Evolutionary conservation across 2,797 vertebrate genomes (phyloP), one percentile per base, ranked within the genome.

Genomic region (Gymnothorax reevesii): DNA sequence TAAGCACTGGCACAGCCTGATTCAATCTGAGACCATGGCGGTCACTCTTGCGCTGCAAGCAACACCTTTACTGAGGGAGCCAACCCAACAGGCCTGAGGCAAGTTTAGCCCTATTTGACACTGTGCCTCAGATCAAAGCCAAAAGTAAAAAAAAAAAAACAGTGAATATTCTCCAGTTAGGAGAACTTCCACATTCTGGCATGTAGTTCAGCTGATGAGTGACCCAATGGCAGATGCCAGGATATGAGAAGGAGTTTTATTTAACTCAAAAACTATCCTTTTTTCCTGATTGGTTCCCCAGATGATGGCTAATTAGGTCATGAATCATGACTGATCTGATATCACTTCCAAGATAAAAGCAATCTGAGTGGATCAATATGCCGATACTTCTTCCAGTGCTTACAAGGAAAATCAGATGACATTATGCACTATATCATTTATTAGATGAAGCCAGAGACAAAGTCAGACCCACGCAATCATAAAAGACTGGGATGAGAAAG

Each of bases 371-470:
- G 57, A 42, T 83, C 57, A 33, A 15, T 57, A 83, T 27, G 57
- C 13, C 25, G 20, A 83, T 52, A 60, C 13, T 27, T n/a, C 69
- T 73, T 60, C 10, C 57, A 54, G 22, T 27, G 15, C 57, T 62
- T 83, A 59, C 27, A n/a, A 15, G 57, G 22, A 25, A 60, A 83
- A 60, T 83, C n/a, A 60, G n/a, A 83, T 83, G 60, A 60, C 4
- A 15, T 17, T 42, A 42, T 42, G 33, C 3, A 3, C 17, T 15
- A 9, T 25, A 15, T 59, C 12, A 83, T 83, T 83, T 83, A 42
- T 83, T 83, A 83, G n/a, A 83, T 33, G 82, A 83, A 54, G 17
- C 27, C 8, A 8, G 55, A 83, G 55, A 83, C 82, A 8, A n/a
- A 59, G 27, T n/a, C 82, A n/a, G 57, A 83, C 15, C 9, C 25